Percentiles rank a stretch among this genome's conserved stretches.
Conservation (phyloP, 2,113 vertebrate species). For the Serilophus lunatus region DNA sequence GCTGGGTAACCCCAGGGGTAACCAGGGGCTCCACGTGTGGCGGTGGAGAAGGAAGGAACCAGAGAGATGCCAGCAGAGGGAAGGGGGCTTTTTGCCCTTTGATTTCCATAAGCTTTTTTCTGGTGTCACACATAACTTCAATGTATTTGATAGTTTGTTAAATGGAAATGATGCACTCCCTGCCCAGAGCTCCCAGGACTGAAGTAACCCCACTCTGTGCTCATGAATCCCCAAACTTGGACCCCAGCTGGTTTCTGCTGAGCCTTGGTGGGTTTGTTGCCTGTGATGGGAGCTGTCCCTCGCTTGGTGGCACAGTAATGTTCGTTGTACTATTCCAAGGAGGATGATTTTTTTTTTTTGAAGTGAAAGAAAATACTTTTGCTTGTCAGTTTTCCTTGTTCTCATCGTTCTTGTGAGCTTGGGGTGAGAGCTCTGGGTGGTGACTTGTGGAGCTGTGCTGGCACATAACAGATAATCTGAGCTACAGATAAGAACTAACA, state of each 20-base stretch:
- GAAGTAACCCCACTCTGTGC: neutral
- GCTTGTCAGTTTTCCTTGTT: neutral
- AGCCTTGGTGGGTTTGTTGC: neutral
- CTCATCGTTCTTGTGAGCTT: neutral
- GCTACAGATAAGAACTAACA: neutral
- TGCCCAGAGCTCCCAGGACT: neutral
- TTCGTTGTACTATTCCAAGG: neutral
- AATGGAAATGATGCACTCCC: accelerated
- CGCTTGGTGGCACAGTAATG: too few species aligned
- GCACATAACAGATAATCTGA: neutral
- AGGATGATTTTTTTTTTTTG: neutral
- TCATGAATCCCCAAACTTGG: neutral
- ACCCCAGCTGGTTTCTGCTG: neutral
- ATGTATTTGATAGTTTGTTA: neutral
- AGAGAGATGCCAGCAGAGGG: neutral
- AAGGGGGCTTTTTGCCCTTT: neutral
- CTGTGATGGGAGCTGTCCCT: neutral
- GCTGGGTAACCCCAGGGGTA: too few species aligned
- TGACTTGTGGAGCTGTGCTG: neutral
- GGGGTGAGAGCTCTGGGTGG: neutral
- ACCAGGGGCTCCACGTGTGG: accelerated
- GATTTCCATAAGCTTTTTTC: neutral
- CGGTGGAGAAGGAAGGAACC: neutral
- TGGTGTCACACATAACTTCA: neutral
- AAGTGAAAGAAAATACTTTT: neutral